Evolutionary conservation across 1,140 invertebrate genomes (phyloP), one percentile per base, ranked within the genome.

Genomic region (Lordiphosa collinella): DNA sequence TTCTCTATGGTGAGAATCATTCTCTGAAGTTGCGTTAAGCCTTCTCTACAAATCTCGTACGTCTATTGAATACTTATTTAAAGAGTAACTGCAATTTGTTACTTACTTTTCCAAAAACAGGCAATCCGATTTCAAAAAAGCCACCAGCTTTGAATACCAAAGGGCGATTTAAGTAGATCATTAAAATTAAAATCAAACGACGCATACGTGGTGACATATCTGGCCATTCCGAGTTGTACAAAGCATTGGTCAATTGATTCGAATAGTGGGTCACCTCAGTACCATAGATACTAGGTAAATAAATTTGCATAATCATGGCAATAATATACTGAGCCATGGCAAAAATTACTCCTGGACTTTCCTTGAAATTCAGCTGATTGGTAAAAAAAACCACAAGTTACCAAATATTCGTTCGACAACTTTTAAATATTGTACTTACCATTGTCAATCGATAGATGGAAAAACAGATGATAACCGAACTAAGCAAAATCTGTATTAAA

Each of bases 41-140:
- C n/a, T n/a, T n/a, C n/a, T n/a, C n/a, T n/a, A n/a, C n/a, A n/a
- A n/a, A n/a, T n/a, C n/a, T n/a, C n/a, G n/a, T n/a, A n/a, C n/a
- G n/a, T n/a, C n/a, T n/a, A n/a, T n/a, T n/a, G n/a, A n/a, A n/a
- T 29, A 29, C 25, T 29, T 29, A n/a, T n/a, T 29, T 8, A 8
- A 2, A 29, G 7, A 29, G 25, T 29, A 2, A 8, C 6, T 2
- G 25, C 22, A 8, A 2, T 34, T 11, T 46, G 0, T 47, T n/a
- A n/a, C n/a, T n/a, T n/a, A 84, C 80, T 70, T 86, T 86, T n/a
- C 62, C 66, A 40, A 86, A 86, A 2, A 79, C 37, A 1, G 74
- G 70, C 12, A 86, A 46, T 1, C 80, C 80, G 0, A 86, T 37
- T 3, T 60, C 14, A 53, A 86, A 85, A 4, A 79, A 86, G 8